Percentiles rank a stretch among this genome's conserved stretches.
Conservation (phyloP, 2,113 vertebrate species). For the Pelodiscus sinensis region DNA sequence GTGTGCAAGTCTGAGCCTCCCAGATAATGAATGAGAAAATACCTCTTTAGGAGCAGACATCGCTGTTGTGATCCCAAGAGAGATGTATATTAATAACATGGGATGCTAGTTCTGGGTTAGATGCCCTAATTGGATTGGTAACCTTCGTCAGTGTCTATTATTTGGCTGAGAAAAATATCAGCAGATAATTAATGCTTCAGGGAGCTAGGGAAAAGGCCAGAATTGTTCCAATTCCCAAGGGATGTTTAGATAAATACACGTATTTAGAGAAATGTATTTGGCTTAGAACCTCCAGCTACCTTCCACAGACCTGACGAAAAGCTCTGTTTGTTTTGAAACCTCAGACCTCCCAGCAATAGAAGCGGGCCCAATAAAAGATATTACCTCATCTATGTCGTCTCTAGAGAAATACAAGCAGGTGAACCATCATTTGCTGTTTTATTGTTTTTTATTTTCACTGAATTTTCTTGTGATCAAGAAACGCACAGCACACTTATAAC, state of each 20-base stretch:
- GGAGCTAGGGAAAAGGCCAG: neutral
- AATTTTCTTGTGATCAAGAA: conserved; percentile 12
- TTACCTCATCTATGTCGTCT: neutral
- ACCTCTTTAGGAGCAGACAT: conserved; percentile 9
- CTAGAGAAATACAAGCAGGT: conserved; percentile 16
- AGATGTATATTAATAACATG: conserved; percentile 28
- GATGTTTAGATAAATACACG: conserved; percentile 25
- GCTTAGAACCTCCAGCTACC: neutral
- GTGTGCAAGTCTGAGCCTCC: neutral
- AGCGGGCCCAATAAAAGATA: neutral
- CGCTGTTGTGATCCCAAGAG: conserved; percentile 6
- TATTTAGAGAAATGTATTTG: neutral
- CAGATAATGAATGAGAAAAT: conserved; percentile 24
- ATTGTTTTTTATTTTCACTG: conserved; percentile 26
- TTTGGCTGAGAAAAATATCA: conserved; percentile 55
- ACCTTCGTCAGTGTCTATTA: conserved; percentile 36
- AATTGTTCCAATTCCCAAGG: conserved; percentile 15
- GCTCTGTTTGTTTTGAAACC: neutral
- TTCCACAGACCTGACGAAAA: neutral
- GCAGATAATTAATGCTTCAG: conserved; percentile 67
- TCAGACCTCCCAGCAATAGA: neutral
- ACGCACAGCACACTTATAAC: conserved; percentile 43
- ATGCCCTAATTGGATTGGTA: conserved; percentile 49
- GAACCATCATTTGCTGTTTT: conserved; percentile 31
- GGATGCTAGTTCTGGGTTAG: conserved; percentile 37